Conservation (phyloP, 30 jellyfish, hydroid and myxozoan species). For the Aurelia coerulea region DNA sequence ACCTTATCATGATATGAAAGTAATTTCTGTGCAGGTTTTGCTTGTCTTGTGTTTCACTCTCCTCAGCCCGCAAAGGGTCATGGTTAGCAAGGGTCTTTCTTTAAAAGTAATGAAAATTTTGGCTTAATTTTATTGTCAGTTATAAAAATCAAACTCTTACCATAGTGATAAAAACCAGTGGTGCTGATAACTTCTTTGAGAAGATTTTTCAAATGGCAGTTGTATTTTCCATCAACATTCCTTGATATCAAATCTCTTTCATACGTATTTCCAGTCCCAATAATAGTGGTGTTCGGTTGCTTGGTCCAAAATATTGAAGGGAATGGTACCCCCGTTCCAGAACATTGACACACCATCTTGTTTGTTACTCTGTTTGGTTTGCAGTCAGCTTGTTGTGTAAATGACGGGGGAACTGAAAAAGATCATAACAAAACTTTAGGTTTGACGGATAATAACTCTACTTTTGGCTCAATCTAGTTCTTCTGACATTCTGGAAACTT, state of each 20-base stretch:
- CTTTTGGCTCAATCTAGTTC: too few species aligned
- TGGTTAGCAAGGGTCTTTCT: too few species aligned
- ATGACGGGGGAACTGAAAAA: conserved; percentile 51
- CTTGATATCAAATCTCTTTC: conserved; percentile 12
- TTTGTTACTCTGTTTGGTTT: conserved; percentile 6
- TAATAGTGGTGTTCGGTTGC: background rate
- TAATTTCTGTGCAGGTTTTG: too few species aligned
- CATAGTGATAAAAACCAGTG: background rate
- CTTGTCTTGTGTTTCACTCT: too few species aligned
- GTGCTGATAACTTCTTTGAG: conserved; percentile 22
- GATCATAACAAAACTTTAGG: too few species aligned
- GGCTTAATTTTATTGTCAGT: too few species aligned
- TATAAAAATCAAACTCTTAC: too few species aligned
- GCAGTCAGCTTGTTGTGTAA: conserved; percentile 53
- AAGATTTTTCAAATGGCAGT: conserved; percentile 67
- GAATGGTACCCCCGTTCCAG: conserved; percentile 60
- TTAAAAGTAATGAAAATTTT: too few species aligned
- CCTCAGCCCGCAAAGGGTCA: too few species aligned
- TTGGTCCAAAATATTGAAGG: conserved; percentile 61
- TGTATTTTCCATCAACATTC: conserved; percentile 65
- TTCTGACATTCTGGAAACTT: too few species aligned
- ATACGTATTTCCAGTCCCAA: conserved; percentile 21
- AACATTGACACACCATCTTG: conserved; percentile 39
- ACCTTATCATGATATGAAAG: too few species aligned
- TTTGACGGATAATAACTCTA: too few species aligned